Percentiles rank a stretch among this genome's conserved stretches.
phyloP scores from a whole-genome alignment of 1,140 invertebrate species.

The Drosophila orena region DNA sequence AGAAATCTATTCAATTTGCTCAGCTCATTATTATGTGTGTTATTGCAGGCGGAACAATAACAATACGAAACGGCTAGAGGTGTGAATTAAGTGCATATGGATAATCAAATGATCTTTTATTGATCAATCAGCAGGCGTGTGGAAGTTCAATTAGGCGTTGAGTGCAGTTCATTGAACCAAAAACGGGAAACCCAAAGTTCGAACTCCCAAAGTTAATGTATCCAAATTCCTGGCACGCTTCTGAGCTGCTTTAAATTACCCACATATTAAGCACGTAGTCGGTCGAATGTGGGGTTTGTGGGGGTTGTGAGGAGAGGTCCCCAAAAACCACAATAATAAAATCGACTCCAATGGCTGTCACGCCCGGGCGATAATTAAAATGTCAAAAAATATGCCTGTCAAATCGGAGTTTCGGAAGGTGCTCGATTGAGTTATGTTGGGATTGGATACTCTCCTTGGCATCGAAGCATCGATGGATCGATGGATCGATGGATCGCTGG shows the following conservation, averaged over 20 bases:
- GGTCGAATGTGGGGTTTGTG: background rate
- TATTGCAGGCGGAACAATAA: conserved; percentile 28
- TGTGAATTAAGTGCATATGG: conserved; percentile 64
- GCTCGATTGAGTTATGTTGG: conserved; percentile 66
- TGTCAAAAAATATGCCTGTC: conserved; percentile 72
- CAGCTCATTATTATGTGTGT: conserved; percentile 35
- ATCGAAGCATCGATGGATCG: conserved; percentile 24
- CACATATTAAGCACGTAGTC: conserved; percentile 71
- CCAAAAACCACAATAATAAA: conserved; percentile 31
- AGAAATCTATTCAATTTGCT: conserved; percentile 24
- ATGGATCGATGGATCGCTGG: conserved; percentile 24
- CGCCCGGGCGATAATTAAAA: conserved; percentile 71
- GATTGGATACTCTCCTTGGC: conserved; percentile 24
- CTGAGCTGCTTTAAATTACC: conserved; percentile 74
- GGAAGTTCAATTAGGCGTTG: conserved; percentile 42
- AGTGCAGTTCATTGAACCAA: conserved; percentile 64
- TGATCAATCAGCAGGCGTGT: conserved; percentile 51
- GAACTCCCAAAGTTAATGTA: conserved; percentile 32
- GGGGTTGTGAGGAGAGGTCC: conserved; percentile 9
- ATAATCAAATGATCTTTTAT: conserved; percentile 65
- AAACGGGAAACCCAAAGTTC: conserved; percentile 48
- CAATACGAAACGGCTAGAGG: conserved; percentile 23
- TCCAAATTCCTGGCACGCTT: conserved; percentile 59
- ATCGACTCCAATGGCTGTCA: conserved; percentile 43
- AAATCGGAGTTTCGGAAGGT: conserved; percentile 50